A percentile compares a stretch with the other conserved stretches of the same genome.
These are phyloP conservation scores for Scolopax mira DNA, from an alignment of 2,113 vertebrate genomes.

Conservation along the genomic window DNA sequence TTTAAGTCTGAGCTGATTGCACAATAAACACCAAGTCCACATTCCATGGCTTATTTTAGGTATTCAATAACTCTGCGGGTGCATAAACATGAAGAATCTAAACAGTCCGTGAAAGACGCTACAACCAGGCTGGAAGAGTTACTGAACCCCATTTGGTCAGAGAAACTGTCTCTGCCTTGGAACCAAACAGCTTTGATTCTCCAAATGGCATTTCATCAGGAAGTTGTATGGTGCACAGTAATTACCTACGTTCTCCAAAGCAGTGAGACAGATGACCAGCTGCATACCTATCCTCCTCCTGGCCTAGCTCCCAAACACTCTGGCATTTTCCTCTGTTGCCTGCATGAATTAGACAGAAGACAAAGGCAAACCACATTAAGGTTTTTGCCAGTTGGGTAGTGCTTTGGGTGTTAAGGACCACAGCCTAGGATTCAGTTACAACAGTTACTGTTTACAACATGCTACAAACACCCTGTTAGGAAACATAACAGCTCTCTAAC, in stretches of 20 bases:
- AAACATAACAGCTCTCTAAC: slow-evolving; percentile 14
- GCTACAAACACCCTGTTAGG: slow-evolving; percentile 43
- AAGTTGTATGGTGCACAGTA: neutral
- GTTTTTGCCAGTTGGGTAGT: slow-evolving; percentile 23
- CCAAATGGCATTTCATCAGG: slow-evolving; percentile 40
- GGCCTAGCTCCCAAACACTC: slow-evolving; percentile 37
- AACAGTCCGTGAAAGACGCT: slow-evolving; percentile 5
- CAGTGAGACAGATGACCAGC: neutral
- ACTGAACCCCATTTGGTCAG: slow-evolving; percentile 18
- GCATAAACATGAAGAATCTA: neutral
- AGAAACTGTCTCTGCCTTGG: neutral
- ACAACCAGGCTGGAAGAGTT: neutral
- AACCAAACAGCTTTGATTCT: slow-evolving; percentile 26
- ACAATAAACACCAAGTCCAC: neutral
- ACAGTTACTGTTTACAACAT: slow-evolving; percentile 33
- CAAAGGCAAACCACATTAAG: slow-evolving; percentile 27
- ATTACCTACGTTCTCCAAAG: slow-evolving; percentile 25
- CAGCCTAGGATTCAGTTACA: slow-evolving; percentile 11
- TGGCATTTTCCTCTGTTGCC: slow-evolving; percentile 30
- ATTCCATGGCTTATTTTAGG: neutral
- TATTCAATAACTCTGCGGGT: neutral
- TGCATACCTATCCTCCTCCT: slow-evolving; percentile 53
- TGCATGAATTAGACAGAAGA: slow-evolving; percentile 1
- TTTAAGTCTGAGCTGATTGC: neutral
- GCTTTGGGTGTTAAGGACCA: neutral